Percentiles rank a stretch among this genome's conserved stretches.
These are phyloP conservation scores for Tangachromis dhanisi DNA, from an alignment of 2,113 vertebrate species.

Conservation along the genomic window DNA sequence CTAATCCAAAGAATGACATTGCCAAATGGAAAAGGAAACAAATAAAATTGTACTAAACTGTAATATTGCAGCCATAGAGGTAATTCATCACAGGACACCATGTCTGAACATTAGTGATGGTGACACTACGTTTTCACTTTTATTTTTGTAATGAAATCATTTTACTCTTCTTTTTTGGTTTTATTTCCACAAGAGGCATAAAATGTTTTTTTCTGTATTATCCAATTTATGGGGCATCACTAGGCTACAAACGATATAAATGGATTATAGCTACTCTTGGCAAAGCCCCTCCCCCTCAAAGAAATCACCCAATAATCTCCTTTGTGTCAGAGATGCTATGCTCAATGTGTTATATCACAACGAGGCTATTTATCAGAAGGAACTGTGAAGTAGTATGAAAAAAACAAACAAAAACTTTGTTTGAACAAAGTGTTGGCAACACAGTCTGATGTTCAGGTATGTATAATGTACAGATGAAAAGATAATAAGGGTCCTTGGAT, in stretches of 20 bases:
- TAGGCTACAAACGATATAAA: not conserved
- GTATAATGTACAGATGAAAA: not conserved
- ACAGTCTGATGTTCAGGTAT: not conserved
- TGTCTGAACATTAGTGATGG: not conserved
- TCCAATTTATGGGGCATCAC: not conserved
- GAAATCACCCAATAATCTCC: conserved; percentile 35
- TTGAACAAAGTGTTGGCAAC: not conserved
- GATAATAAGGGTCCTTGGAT: not conserved
- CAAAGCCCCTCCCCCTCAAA: not conserved
- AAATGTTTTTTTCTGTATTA: not conserved
- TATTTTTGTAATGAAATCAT: not conserved
- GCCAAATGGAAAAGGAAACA: not conserved
- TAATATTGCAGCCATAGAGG: not conserved
- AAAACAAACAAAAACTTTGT: not conserved
- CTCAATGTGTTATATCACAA: conserved; percentile 21
- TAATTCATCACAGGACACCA: not conserved
- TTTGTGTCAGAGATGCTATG: conserved; percentile 28
- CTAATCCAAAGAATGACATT: not conserved
- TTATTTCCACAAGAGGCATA: not conserved
- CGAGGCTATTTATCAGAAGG: not conserved
- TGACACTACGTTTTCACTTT: not conserved
- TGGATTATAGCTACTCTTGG: not conserved
- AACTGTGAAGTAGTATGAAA: not conserved
- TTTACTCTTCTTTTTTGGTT: not conserved
- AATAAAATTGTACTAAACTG: not conserved